Percentiles rank a stretch among this genome's conserved stretches.
Conservation (phyloP, 1,140 invertebrate species). For the Meloidogyne chitwoodi region DNA sequence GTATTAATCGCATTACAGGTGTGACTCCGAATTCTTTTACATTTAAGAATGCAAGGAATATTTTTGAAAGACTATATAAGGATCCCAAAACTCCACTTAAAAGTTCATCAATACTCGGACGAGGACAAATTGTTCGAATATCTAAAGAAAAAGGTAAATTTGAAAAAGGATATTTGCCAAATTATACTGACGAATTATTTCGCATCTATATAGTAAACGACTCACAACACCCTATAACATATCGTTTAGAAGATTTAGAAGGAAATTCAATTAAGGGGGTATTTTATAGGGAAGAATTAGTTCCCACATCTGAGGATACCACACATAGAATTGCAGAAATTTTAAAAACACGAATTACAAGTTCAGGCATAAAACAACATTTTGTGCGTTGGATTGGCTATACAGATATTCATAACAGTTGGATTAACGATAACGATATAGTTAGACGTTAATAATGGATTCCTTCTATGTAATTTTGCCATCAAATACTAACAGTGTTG, state of each 20-base stretch:
- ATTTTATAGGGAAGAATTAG: conserved; percentile 22
- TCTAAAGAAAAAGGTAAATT: background rate
- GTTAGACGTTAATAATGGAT: background rate
- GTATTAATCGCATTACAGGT: conserved; percentile 5
- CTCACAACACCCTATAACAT: background rate
- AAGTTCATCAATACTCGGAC: background rate
- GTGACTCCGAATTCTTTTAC: conserved; percentile 14
- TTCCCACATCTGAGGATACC: background rate
- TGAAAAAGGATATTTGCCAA: background rate
- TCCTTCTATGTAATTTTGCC: conserved; percentile 1
- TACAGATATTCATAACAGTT: conserved; percentile 4
- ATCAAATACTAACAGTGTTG: background rate
- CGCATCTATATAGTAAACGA: background rate
- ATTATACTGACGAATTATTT: conserved; percentile 4
- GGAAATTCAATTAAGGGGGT: background rate
- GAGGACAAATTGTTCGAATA: conserved; percentile 12
- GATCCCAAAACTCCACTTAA: background rate
- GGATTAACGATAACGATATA: background rate
- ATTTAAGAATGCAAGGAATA: conserved; percentile 16
- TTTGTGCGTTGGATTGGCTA: conserved; percentile 14
- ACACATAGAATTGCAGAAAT: conserved; percentile 6
- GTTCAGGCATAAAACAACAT: conserved; percentile 7
- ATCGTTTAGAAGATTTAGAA: background rate
- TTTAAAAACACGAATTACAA: background rate
- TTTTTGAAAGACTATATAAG: too few species aligned